Evolutionary conservation across 2,797 vertebrate genomes (phyloP).

Genomic region (Galagoides demidoff): DNA sequence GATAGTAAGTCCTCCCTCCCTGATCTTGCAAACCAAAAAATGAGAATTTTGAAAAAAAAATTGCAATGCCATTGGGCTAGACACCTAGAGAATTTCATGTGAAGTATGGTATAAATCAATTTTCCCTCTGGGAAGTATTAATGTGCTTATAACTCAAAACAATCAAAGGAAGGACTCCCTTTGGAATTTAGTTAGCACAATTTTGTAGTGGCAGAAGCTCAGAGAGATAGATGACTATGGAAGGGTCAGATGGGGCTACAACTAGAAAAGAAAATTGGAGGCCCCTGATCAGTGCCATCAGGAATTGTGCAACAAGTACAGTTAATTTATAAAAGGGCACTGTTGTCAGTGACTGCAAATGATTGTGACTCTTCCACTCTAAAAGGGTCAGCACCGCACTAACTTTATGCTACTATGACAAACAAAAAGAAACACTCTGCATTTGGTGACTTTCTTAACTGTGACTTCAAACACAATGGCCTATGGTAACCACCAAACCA

Average conservation of each 20-base stretch:
- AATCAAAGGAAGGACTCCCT: not conserved
- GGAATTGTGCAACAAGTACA: not conserved
- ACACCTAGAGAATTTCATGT: not conserved
- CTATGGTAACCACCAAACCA: not conserved
- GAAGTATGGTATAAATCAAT: not conserved
- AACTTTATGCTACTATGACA: not conserved
- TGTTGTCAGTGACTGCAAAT: not conserved
- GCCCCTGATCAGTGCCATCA: not conserved
- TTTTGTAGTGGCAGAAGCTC: not conserved
- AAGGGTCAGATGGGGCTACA: not conserved
- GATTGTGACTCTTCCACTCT: not conserved
- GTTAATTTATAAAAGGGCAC: not conserved
- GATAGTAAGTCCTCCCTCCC: not conserved
- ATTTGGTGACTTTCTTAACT: not conserved
- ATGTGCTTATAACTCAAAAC: not conserved
- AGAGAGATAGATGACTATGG: not conserved
- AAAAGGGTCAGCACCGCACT: not conserved
- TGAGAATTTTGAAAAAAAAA: not conserved
- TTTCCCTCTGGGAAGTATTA: not conserved
- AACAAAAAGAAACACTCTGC: not conserved
- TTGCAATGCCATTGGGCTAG: not conserved
- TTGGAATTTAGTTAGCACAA: not conserved
- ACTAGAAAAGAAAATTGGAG: not conserved
- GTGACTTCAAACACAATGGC: not conserved
- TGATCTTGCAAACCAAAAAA: not conserved